A percentile compares a stretch with the other conserved stretches of the same genome.
phyloP scores from a whole-genome alignment of 2,888 invertebrate species.

The Cerceris ruficornis region DNA sequence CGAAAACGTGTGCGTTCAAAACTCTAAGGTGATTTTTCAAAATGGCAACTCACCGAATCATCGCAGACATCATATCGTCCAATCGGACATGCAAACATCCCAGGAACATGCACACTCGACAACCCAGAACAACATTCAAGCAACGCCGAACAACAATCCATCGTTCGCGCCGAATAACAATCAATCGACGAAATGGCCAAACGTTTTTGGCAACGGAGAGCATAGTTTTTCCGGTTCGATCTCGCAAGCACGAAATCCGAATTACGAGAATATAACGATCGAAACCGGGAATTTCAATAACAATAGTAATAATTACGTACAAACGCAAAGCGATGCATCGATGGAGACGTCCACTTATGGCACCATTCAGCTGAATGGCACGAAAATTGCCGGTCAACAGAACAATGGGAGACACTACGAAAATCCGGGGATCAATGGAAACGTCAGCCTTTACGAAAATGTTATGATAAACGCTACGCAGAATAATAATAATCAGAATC shows the following conservation, averaged over 20 bases:
- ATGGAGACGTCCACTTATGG: conserved; percentile 66
- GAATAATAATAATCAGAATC: conserved; percentile 65
- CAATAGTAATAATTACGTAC: conserved; percentile 6
- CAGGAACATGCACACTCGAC: conserved; percentile 36
- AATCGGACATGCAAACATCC: conserved; percentile 35
- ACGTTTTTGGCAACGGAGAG: conserved; percentile 58
- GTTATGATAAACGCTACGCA: conserved; percentile 53
- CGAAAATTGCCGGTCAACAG: conserved; percentile 60
- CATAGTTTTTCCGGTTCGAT: conserved; percentile 65
- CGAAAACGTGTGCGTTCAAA: conserved; percentile 77
- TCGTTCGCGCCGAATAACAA: conserved; percentile 73
- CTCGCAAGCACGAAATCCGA: conserved; percentile 69
- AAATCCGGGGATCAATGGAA: conserved; percentile 65
- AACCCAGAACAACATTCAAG: not conserved
- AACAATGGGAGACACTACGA: conserved; percentile 64
- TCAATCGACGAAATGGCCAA: conserved; percentile 69
- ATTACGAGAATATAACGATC: conserved; percentile 74
- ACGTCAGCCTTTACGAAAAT: conserved; percentile 76
- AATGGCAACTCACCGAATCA: conserved; percentile 52
- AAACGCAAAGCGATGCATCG: conserved; percentile 34
- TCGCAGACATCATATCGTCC: conserved; percentile 39
- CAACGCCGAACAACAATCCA: conserved; percentile 74
- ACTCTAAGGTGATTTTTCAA: conserved; percentile 75
- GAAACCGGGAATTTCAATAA: conserved; percentile 50
- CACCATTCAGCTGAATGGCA: conserved; percentile 71